Percentiles rank a stretch among this genome's conserved stretches.
Conservation (phyloP, 2,113 vertebrate species). For the Nasalis larvatus region DNA sequence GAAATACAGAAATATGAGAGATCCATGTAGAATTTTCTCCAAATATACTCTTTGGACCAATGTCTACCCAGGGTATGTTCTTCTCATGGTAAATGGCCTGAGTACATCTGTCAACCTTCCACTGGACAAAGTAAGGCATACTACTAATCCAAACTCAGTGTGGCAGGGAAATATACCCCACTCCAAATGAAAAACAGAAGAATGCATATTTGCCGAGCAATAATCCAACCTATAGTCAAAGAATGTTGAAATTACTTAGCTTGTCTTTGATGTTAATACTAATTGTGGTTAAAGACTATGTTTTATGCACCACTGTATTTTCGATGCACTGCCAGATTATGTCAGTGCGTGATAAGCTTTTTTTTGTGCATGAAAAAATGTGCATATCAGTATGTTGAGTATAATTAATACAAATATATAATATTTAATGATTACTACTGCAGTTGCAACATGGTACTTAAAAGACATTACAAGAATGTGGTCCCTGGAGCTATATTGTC, state of each 20-base stretch:
- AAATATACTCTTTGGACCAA: not conserved
- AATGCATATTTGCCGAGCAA: not conserved
- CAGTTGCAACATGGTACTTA: not conserved
- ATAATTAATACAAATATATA: not conserved
- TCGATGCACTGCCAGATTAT: not conserved
- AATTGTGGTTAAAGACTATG: not conserved
- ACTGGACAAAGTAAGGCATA: not conserved
- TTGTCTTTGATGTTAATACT: conserved; percentile 16
- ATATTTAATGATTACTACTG: not conserved
- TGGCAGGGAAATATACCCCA: not conserved
- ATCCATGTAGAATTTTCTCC: not conserved
- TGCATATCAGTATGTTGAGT: not conserved
- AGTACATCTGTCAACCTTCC: not conserved
- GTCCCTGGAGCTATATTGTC: not conserved
- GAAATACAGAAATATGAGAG: not conserved
- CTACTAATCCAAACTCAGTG: not conserved
- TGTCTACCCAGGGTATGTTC: not conserved
- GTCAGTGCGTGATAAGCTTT: not conserved
- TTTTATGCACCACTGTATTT: not conserved
- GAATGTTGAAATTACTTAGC: not conserved
- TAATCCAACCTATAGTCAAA: not conserved
- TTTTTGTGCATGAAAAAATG: not conserved
- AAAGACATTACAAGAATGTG: not conserved
- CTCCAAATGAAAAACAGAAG: not conserved
- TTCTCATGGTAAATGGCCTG: not conserved